phyloP scores from a whole-genome alignment of 37 sponge, comb jelly and placozoan genomes.

The Aplysina aerophoba region DNA sequence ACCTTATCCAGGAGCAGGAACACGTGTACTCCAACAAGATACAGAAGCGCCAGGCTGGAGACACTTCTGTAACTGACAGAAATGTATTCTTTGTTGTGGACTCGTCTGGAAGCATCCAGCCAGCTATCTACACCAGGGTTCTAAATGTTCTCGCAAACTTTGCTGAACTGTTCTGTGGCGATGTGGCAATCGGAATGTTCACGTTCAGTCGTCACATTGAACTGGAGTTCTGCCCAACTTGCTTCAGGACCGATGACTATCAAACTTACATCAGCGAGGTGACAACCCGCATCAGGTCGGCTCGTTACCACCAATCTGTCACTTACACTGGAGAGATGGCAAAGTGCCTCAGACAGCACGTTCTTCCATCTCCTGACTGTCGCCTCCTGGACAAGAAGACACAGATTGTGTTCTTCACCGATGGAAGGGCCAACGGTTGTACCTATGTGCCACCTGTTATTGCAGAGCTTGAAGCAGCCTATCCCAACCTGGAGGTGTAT shows the following conservation, averaged over 20 bases:
- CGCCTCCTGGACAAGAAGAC: neutral
- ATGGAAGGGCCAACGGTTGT: conserved; percentile 23
- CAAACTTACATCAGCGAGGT: neutral
- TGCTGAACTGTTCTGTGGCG: conserved; percentile 18
- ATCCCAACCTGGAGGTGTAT: conserved; percentile 20
- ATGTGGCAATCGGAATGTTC: conserved; percentile 1
- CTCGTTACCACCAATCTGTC: neutral
- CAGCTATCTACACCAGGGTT: neutral
- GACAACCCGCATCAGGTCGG: neutral
- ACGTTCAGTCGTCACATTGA: neutral
- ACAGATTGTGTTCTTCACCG: conserved; percentile 35
- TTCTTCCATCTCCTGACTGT: conserved; percentile 28
- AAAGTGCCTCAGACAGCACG: neutral
- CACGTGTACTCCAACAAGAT: neutral
- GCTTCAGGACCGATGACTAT: neutral
- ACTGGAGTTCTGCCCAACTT: conserved; percentile 31
- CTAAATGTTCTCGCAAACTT: neutral
- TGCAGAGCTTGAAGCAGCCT: neutral
- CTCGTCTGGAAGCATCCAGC: conserved; percentile 18
- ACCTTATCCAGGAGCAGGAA: conserved; percentile 5
- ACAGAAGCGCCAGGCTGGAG: neutral
- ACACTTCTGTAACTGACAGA: neutral
- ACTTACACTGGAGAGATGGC: conserved; percentile 16
- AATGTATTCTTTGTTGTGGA: conserved; percentile 25
- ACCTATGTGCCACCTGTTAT: neutral